These are phyloP conservation scores for Podocnemis expansa DNA, from an alignment of 2,113 vertebrate genomes.

Conservation along the genomic window DNA sequence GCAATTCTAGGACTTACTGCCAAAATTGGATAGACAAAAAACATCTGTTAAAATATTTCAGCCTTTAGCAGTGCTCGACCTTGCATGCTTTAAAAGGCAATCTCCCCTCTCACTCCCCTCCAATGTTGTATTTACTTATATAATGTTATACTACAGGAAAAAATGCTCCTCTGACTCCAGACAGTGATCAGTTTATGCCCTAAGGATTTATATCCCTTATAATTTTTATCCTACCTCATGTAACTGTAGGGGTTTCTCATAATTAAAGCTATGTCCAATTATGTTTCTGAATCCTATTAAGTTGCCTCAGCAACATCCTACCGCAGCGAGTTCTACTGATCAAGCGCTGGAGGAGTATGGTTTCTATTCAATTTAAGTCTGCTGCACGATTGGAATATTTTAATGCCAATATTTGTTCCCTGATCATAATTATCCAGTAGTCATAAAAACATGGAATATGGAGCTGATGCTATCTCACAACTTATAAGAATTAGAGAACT, in stretches of 20 bases:
- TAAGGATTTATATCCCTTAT: neutral
- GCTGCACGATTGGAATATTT: neutral
- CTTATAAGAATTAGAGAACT: neutral
- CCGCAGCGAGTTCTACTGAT: neutral
- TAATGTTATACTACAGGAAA: neutral
- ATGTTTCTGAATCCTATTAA: neutral
- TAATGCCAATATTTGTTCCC: neutral
- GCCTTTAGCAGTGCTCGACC: neutral
- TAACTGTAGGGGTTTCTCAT: neutral
- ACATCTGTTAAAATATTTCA: neutral
- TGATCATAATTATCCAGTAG: neutral
- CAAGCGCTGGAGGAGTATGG: neutral
- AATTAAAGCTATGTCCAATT: neutral
- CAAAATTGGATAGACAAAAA: conserved; percentile 4
- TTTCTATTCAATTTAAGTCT: neutral
- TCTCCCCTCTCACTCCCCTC: neutral
- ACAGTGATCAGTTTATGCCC: neutral
- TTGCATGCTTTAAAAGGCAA: neutral
- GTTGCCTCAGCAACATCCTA: neutral
- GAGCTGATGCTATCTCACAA: neutral
- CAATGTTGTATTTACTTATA: neutral
- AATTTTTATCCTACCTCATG: neutral
- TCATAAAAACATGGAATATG: neutral
- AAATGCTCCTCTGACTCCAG: neutral
- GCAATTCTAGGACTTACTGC: conserved; percentile 37